phyloP scores from a whole-genome alignment of 2,888 invertebrate genomes.

The Polydrusus tereticollis region DNA sequence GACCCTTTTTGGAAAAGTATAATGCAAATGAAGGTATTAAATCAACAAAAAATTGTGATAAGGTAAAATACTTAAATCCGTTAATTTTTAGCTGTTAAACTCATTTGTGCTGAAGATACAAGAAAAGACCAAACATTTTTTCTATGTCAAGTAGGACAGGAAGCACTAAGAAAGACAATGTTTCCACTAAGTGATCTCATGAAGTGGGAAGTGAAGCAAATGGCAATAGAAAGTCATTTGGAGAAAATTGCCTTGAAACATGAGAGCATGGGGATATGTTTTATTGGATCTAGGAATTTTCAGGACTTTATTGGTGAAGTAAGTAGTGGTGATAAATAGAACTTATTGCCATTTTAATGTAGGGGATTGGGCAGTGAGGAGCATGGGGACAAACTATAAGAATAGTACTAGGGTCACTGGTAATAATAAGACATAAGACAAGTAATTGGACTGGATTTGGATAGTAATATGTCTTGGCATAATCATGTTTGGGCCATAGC shows the following conservation, averaged over 20 bases:
- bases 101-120: constrained; percentile 80
- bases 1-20: constrained; percentile 78
- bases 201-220: constrained; percentile 83
- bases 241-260: constrained; percentile 78
- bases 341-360: not conserved
- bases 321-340: constrained; percentile 46
- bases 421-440: too few species aligned
- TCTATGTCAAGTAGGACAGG: constrained; percentile 85
- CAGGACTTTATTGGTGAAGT: constrained; percentile 90
- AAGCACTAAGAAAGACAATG: constrained; percentile 84
- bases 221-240: constrained; percentile 80
- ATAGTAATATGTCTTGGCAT: too few species aligned
- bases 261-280: constrained; percentile 95
- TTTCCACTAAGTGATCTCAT: constrained; percentile 88
- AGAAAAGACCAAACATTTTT: constrained; percentile 97
- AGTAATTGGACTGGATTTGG: too few species aligned
- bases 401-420: too few species aligned
- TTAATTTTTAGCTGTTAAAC: constrained; percentile 71
- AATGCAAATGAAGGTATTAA: constrained; percentile 67
- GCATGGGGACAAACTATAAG: too few species aligned
- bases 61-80: not conserved
- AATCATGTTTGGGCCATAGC: too few species aligned
- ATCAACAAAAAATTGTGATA: not conserved
- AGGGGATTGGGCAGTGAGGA: too few species aligned
- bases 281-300: constrained; percentile 92